Conservation (phyloP, 2,888 invertebrate species). For the Melanchra persicariae region DNA sequence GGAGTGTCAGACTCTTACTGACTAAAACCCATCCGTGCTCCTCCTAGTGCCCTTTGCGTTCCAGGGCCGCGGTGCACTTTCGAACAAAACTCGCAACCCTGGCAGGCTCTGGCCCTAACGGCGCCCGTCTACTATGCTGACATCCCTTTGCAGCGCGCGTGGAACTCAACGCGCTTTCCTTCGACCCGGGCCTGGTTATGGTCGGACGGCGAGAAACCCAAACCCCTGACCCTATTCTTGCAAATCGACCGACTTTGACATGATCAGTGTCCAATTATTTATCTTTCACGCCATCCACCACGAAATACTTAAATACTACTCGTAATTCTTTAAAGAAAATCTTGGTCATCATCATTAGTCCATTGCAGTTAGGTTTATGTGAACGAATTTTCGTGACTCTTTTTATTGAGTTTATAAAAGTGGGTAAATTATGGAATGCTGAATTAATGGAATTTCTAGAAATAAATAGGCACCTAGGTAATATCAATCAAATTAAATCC, state of each 20-base stretch:
- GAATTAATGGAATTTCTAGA: not conserved
- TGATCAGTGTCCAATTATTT: constrained; percentile 16
- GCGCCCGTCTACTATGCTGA: too few species aligned
- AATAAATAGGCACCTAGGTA: not conserved
- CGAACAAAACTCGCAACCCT: too few species aligned
- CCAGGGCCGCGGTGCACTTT: too few species aligned
- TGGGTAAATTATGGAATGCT: not conserved
- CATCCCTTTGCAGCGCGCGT: too few species aligned
- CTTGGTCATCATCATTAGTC: not conserved
- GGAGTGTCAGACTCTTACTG: too few species aligned
- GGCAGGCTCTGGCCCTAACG: too few species aligned
- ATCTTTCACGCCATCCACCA: not conserved
- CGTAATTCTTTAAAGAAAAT: not conserved
- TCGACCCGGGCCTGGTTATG: too few species aligned
- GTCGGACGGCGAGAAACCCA: too few species aligned
- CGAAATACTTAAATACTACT: not conserved
- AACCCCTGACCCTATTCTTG: not conserved
- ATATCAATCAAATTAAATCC: not conserved
- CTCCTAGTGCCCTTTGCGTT: too few species aligned
- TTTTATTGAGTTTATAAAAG: not conserved
- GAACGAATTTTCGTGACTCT: not conserved
- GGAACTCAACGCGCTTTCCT: too few species aligned
- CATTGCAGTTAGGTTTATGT: not conserved
- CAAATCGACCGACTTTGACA: not conserved
- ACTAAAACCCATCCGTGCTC: too few species aligned